Evolutionary conservation across 2,888 invertebrate species (phyloP), one percentile per base, ranked within the genome.

Genomic region (Acleris laterana): DNA sequence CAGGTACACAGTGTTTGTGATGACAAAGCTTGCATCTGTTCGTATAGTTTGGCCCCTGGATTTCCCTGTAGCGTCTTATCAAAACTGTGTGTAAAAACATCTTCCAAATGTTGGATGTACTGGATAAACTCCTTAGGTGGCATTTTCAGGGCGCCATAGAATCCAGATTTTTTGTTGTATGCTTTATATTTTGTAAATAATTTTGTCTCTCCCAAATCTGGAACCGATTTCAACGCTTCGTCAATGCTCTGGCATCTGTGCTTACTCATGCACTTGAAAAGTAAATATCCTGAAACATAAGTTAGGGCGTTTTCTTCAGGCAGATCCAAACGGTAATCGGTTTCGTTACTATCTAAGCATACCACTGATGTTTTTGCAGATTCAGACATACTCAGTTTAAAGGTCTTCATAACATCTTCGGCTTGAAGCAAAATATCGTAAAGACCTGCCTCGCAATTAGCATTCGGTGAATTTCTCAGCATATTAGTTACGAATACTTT

Each of bases 401-500:
- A 16, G 0, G 7, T 25, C 42, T 64, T 53, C 25, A 56, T 57
- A 2, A 68, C 32, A 20, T 64, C 68, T 20, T 69, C 69, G n/a
- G 63, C 62, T 32, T 63, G 46, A 4, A 64, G 53, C 5, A 69
- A 17, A 9, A 67, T 50, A 3, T 69, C 60, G 32, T 32, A 61
- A 38, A 69, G 22, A 57, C 69, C 70, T 3, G 19, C 4, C 28
- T 68, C 62, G 17, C 62, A 57, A 20, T 69, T 65, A 61, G 9
- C 32, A 32, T 42, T 42, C 2, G 59, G 64, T 13, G 57, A 52
- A 50, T 9, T 64, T 62, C 64, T 66, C 9, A 71, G 22, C 68
- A 70, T 70, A 6, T 65, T 63, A n/a, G 59, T 22, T 32, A 62
- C 25, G 60, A 71, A 67, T 5, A 67, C 53, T 32, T 69, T 69